Evolutionary conservation across 1,140 invertebrate species (phyloP).

Genomic region (Adoxophyes honmai): DNA sequence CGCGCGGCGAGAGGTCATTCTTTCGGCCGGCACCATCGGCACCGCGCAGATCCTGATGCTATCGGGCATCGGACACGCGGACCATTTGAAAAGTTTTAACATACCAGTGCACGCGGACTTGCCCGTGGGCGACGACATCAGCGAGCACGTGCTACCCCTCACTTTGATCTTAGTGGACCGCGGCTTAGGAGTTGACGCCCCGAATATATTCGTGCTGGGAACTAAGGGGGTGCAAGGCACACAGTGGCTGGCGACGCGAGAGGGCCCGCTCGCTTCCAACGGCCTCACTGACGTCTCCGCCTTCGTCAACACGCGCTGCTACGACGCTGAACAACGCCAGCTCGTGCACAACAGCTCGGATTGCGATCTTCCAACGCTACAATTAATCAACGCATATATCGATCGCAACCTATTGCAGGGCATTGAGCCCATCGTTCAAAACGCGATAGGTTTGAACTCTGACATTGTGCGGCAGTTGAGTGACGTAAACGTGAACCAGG

Average conservation of each 20-base stretch:
- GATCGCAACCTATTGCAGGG: constrained; percentile 79
- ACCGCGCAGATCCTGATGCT: constrained; percentile 85
- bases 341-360: constrained; percentile 28
- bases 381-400: constrained; percentile 29
- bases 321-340: constrained; percentile 48
- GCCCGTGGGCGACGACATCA: constrained; percentile 85
- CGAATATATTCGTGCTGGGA: constrained; percentile 42
- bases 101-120: constrained; percentile 80
- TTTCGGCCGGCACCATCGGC: constrained; percentile 84
- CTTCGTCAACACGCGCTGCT: constrained; percentile 72
- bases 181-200: constrained; percentile 33
- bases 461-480: constrained; percentile 49
- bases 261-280: constrained; percentile 69
- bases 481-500: constrained; percentile 49
- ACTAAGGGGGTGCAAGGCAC: constrained; percentile 57
- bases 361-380: constrained; percentile 40
- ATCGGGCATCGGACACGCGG: constrained; percentile 84
- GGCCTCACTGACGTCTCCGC: constrained; percentile 73
- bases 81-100: constrained; percentile 75
- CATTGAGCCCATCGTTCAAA: constrained; percentile 41
- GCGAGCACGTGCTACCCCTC: constrained; percentile 81
- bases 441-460: constrained; percentile 46
- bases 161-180: constrained; percentile 58
- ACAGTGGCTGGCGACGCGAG: constrained; percentile 29
- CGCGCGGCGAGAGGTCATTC: constrained; percentile 82